These are phyloP conservation scores for Adelosebastes latens DNA, from an alignment of 2,797 vertebrate species.

Conservation along the genomic window DNA sequence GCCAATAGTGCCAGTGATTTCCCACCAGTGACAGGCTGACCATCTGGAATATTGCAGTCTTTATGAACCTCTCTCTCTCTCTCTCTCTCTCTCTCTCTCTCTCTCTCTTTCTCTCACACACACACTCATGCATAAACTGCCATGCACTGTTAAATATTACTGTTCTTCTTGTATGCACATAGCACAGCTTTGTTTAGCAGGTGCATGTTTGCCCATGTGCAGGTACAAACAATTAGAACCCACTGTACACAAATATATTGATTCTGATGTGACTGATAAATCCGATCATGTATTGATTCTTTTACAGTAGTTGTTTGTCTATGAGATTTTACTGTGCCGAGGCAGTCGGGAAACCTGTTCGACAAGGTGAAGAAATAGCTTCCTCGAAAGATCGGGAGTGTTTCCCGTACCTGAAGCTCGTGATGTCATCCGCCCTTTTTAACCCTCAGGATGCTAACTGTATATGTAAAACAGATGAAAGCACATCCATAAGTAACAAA, in stretches of 20 bases:
- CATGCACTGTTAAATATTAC: neutral
- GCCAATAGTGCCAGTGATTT: constrained; percentile 64
- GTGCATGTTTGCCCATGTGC: neutral
- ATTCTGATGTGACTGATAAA: neutral
- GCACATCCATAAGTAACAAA: neutral
- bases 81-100: neutral
- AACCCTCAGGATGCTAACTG: constrained; percentile 2
- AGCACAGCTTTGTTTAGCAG: neutral
- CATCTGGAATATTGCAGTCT: constrained; percentile 65
- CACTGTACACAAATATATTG: neutral
- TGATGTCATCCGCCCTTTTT: neutral
- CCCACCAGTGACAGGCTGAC: constrained; percentile 43
- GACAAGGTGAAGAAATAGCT: constrained; percentile 1
- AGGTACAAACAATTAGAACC: neutral
- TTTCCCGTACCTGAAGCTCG: constrained; percentile 17
- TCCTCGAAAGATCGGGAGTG: constrained; percentile 25
- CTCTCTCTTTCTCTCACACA: neutral
- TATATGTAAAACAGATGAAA: neutral
- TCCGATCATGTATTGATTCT: neutral
- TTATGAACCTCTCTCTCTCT: neutral
- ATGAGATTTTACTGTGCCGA: neutral
- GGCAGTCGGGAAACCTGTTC: constrained; percentile 31
- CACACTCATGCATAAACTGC: neutral
- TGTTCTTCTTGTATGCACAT: neutral
- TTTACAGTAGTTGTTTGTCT: neutral